Evolutionary conservation across 1,140 invertebrate genomes (phyloP), one percentile per base, ranked within the genome.

Genomic region (Micrasema minimum): DNA sequence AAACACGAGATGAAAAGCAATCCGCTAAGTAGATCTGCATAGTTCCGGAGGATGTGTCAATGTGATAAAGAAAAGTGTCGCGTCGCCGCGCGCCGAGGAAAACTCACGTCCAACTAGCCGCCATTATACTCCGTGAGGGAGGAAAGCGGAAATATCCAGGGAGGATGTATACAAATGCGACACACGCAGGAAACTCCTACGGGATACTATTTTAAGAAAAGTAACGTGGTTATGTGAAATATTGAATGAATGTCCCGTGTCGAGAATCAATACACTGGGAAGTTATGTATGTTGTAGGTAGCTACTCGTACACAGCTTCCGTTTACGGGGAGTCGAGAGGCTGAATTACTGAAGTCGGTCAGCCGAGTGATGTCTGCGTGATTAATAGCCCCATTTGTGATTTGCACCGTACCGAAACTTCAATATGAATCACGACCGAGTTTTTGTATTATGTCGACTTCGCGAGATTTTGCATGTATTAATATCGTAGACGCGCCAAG

Each of bases 361-460:
- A 53, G 9, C 50, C 50, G 50, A 53, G 55, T 38, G 55, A 59
- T 38, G 55, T 11, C 35, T 3, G 14, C 50, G 14, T 59, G 35
- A 59, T 59, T 59, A 38, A 59, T 37, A 59, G 55, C 35, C 35
- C 35, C 55, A 59, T 59, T 59, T 59, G 55, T 41, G 55, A 59
- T 59, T 59, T 38, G 55, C 55, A 59, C 55, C 55, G 55, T 7
- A 14, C 31, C 53, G 23, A 57, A 57, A 38, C 35, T 57, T 57
- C 31, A 57, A 57, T 57, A 59, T 59, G 55, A 59, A 41, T 59
- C 2, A 59, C 31, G 7, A 16, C 14, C 26, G 35, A 20, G 4
- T 38, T 59, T 18, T 35, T 26, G n/a, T 53, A 53, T 53, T 53
- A 26, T 22, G 50, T 26, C n/a, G n/a, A n/a, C 48, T 9, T n/a